phyloP scores from a whole-genome alignment of 2,797 vertebrate species.

The Ataeniobius toweri region DNA sequence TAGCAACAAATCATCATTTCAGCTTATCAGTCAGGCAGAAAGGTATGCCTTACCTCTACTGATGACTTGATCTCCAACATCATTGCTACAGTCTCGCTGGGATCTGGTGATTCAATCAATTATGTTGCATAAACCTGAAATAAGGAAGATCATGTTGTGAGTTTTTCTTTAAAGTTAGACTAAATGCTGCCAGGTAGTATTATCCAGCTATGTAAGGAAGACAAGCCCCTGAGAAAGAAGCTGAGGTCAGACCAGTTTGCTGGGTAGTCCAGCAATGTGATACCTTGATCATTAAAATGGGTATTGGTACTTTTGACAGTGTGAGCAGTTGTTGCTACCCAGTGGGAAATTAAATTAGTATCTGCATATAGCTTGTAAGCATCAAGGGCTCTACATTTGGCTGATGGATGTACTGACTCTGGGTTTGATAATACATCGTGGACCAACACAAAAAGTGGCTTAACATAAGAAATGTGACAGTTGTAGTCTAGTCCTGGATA shows the following conservation, averaged over 20 bases:
- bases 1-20: neutral
- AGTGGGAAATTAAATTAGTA: neutral
- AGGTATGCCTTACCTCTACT: neutral
- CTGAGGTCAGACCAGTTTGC: neutral
- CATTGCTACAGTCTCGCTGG: neutral
- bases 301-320: neutral
- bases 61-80: neutral
- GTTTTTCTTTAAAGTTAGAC: neutral
- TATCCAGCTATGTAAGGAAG: neutral
- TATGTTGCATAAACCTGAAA: neutral
- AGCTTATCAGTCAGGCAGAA: neutral
- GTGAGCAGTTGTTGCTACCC: neutral
- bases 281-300: neutral
- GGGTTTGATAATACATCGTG: too few species aligned
- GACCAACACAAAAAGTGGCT: too few species aligned
- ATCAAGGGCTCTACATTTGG: too few species aligned
- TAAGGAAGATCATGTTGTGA: neutral
- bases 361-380: too few species aligned
- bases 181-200: too few species aligned
- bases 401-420: too few species aligned
- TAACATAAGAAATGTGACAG: too few species aligned
- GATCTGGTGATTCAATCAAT: neutral
- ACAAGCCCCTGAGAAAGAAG: neutral
- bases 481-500: too few species aligned
- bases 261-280: neutral